A percentile compares a stretch with the other conserved stretches of the same genome.
phyloP scores from a whole-genome alignment of 2,888 invertebrate species.

The Drosophila formosana region DNA sequence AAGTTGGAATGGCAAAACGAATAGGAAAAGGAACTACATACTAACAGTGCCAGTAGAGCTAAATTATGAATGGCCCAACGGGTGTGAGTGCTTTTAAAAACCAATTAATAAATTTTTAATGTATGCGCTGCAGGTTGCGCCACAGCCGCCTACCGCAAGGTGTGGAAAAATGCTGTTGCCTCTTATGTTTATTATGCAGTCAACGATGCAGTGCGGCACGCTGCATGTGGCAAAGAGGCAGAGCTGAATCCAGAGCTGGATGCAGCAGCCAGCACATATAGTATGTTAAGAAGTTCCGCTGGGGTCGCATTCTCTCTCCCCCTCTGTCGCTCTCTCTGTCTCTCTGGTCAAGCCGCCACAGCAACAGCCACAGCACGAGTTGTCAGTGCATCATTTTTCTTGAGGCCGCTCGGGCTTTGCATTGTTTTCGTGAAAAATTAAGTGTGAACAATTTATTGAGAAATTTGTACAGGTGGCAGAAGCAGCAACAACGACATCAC shows the following conservation, averaged over 20 bases:
- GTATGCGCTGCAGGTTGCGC: constrained; percentile 73
- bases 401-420: constrained; percentile 46
- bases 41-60: not conserved
- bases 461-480: constrained; percentile 78
- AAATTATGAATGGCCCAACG: constrained; percentile 78
- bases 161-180: constrained; percentile 63
- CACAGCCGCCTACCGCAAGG: constrained; percentile 44
- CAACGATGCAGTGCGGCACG: constrained; percentile 36
- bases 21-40: constrained; percentile 31
- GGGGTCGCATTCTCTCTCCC: constrained; percentile 17
- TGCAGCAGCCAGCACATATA: not conserved
- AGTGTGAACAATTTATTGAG: constrained; percentile 82
- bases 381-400: constrained; percentile 80
- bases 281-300: constrained; percentile 35
- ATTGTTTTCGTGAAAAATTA: constrained; percentile 77
- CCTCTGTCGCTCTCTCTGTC: not conserved
- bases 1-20: constrained; percentile 43
- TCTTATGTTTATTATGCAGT: constrained; percentile 77
- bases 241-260: not conserved
- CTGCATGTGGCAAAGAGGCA: constrained; percentile 63
- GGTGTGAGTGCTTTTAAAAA: constrained; percentile 80
- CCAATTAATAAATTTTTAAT: constrained; percentile 81
- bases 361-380: constrained; percentile 69
- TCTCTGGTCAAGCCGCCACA: constrained; percentile 10
- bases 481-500: constrained; percentile 11